A percentile compares a stretch with the other conserved stretches of the same genome.
Evolutionary conservation across 1,140 invertebrate species (phyloP).

Genomic region (Stegodyphus mimosarum): DNA sequence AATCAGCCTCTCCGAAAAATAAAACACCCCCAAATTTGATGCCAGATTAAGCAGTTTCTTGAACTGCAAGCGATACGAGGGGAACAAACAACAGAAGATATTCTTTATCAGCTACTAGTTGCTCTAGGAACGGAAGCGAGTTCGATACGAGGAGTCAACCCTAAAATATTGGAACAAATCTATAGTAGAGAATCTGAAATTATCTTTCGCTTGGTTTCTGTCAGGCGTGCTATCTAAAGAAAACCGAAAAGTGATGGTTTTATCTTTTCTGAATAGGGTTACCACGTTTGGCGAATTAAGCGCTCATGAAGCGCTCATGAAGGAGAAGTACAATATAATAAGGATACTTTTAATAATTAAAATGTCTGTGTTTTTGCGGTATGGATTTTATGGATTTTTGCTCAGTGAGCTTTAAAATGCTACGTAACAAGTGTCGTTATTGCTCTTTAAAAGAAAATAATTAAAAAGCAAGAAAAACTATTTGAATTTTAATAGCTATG

Average conservation of each 20-base stretch:
- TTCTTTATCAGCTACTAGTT: conserved; percentile 57
- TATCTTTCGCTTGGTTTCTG: conserved; percentile 47
- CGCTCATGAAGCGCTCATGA: neutral
- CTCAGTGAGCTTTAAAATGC: too few species aligned
- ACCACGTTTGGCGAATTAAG: conserved; percentile 38
- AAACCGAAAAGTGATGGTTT: conserved; percentile 30
- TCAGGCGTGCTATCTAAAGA: conserved; percentile 23
- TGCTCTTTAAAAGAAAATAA: too few species aligned
- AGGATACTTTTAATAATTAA: too few species aligned
- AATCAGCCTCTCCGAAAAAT: conserved; percentile 18
- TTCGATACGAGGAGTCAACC: conserved; percentile 50
- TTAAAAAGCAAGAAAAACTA: too few species aligned
- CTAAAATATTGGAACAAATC: conserved; percentile 59
- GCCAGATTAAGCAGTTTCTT: conserved; percentile 36
- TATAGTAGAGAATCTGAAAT: conserved; percentile 46
- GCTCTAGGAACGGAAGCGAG: conserved; percentile 7
- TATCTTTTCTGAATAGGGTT: conserved; percentile 24
- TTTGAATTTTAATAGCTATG: too few species aligned
- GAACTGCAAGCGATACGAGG: conserved; percentile 21
- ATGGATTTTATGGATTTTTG: too few species aligned
- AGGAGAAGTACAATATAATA: too few species aligned
- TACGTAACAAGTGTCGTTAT: too few species aligned
- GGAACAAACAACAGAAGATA: conserved; percentile 21
- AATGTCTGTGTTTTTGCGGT: too few species aligned
- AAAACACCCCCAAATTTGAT: conserved; percentile 47